Percentiles rank a stretch among this genome's conserved stretches.
Evolutionary conservation across 2,113 vertebrate species (phyloP).

Genomic region (Cephalopholis sonnerati): DNA sequence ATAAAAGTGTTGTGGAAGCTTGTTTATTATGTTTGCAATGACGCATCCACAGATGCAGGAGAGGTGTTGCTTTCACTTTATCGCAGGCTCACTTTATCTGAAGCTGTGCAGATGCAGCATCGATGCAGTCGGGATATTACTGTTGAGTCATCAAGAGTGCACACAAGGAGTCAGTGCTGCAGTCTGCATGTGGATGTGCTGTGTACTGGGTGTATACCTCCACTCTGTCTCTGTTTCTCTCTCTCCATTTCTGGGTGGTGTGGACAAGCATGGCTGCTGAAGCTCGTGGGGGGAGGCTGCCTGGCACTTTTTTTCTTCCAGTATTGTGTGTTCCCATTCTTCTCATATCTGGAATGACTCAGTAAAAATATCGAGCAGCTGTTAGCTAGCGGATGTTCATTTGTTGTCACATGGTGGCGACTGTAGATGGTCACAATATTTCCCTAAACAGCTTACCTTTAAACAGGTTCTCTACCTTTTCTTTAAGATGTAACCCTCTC

Average conservation of each 20-base stretch:
- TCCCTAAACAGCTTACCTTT: background rate
- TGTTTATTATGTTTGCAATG: background rate
- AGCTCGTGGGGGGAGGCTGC: slow-evolving; percentile 19
- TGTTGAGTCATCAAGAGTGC: slow-evolving; percentile 69
- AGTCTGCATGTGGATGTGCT: slow-evolving; percentile 35
- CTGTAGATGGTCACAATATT: background rate
- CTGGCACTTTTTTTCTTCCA: background rate
- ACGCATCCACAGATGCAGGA: background rate
- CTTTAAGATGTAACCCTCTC: too few relatives aligned
- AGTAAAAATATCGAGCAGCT: background rate
- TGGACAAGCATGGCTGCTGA: background rate
- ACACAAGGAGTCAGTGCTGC: slow-evolving; percentile 44
- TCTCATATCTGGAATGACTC: slow-evolving; percentile 4
- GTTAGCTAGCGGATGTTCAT: background rate
- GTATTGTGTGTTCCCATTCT: background rate
- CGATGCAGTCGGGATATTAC: background rate
- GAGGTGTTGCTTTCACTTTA: background rate
- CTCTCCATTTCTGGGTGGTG: background rate
- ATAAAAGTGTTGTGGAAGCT: background rate
- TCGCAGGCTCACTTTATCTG: background rate
- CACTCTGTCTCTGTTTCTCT: background rate
- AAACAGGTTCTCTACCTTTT: too few relatives aligned
- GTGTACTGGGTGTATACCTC: background rate
- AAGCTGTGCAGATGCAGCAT: background rate
- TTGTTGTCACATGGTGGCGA: background rate